Evolutionary conservation across 2,113 vertebrate species (phyloP).

Genomic region (Nothocercus julius): DNA sequence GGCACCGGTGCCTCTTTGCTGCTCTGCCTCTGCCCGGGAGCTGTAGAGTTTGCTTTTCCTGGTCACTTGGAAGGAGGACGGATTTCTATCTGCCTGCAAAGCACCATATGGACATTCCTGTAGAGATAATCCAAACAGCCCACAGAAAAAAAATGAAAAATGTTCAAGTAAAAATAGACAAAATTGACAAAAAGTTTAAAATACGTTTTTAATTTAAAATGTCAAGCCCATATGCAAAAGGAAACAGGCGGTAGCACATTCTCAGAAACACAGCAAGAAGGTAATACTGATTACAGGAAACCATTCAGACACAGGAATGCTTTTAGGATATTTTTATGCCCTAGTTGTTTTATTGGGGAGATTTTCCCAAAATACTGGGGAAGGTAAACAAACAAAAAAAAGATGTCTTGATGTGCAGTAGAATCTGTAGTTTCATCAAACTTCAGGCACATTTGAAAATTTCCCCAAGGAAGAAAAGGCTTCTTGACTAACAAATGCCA

Average conservation of each 20-base stretch:
- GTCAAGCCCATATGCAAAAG: neutral
- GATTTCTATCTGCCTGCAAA: neutral
- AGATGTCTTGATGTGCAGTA: neutral
- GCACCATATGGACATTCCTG: neutral
- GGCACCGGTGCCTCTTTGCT: neutral
- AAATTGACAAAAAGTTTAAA: neutral
- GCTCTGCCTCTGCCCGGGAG: neutral
- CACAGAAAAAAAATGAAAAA: neutral
- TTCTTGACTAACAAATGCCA: neutral
- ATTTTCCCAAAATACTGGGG: neutral
- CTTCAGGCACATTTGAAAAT: neutral
- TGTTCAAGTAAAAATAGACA: neutral
- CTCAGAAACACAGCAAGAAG: neutral
- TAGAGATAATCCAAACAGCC: neutral
- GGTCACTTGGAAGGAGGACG: neutral
- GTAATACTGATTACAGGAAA: neutral
- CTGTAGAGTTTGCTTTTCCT: neutral
- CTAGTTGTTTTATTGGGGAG: neutral
- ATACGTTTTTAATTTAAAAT: neutral
- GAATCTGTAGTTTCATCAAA: neutral
- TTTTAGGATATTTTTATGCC: neutral
- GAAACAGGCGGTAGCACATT: neutral
- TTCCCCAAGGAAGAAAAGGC: neutral
- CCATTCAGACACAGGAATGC: neutral
- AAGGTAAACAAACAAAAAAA: neutral